Evolutionary conservation across 2,888 invertebrate species (phyloP), one percentile per base, ranked within the genome.

Genomic region (Nemotelus pantherinus): DNA sequence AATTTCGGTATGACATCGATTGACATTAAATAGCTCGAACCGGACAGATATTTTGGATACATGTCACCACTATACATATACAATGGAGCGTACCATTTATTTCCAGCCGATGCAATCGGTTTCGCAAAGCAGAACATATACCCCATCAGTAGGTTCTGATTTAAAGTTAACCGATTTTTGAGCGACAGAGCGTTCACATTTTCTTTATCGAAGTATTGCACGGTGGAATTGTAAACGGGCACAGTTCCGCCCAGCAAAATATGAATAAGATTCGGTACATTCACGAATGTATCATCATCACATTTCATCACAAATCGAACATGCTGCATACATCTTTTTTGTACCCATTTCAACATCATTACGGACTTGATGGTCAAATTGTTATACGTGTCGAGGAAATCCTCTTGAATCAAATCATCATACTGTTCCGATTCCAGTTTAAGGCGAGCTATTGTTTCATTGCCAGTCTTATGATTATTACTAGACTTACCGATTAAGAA

Each of bases 201-300:
- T 3, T 78, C 67, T 2, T 82, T 82, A 80, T 87, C 85, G 64
- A 85, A 85, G 65, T 83, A 84, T 71, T 85, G 83, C 0, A 87
- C 48, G 0, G 87, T 87, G 65, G 86, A 85, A 80, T 87, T 87
- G 76, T 87, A 87, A 3, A 87, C 80, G 0, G 87, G 87, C 2
- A 87, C 80, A 1, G 87, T 87, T 39, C 87, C 87, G 50, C 88
- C 85, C 5, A 87, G 85, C 41, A 91, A 83, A 74, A 88, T 89
- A 55, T 87, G 84, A 47, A 93, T 83, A 44, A 95, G 86, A 81
- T 90, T 90, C n/a, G 91, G 91, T 78, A 95, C 88, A 85, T 95
- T 95, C 1, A 96, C 90, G 84, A 93, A 95, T 88, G 94, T 94
- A 82, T 96, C 96, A 81, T 96, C 95, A 81, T 96, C 95, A 3